Conservation (phyloP, 2,113 vertebrate species). For the Athene noctua region DNA sequence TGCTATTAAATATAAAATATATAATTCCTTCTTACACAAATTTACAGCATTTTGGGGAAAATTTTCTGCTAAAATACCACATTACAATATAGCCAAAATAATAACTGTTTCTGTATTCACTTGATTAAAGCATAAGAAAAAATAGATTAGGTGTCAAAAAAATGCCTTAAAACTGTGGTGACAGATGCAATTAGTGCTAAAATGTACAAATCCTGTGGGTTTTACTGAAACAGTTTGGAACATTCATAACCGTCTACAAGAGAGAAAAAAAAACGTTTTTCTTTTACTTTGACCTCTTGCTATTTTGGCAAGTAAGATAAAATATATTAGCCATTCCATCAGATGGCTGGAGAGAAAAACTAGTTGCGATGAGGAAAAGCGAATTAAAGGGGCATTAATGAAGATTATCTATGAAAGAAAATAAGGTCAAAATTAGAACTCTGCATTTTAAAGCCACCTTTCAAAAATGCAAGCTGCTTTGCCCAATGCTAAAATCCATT, state of each 20-base stretch:
- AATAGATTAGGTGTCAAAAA: slow-evolving; percentile 67
- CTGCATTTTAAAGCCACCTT: slow-evolving; percentile 56
- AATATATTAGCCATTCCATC: slow-evolving; percentile 47
- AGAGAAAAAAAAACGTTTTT: not conserved
- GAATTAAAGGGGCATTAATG: slow-evolving; percentile 60
- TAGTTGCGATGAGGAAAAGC: slow-evolving; percentile 1
- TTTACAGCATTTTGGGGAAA: not conserved
- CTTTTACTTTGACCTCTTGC: slow-evolving; percentile 1
- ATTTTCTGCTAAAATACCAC: slow-evolving; percentile 50
- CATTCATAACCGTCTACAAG: not conserved
- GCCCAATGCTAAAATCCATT: slow-evolving; percentile 61
- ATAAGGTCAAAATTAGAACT: slow-evolving; percentile 58
- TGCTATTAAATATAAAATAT: not conserved
- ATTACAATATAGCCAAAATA: slow-evolving; percentile 45
- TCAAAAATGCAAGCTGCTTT: slow-evolving; percentile 52
- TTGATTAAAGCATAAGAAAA: slow-evolving; percentile 70
- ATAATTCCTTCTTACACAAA: not conserved
- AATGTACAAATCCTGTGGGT: slow-evolving; percentile 23
- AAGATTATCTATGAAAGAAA: slow-evolving; percentile 62
- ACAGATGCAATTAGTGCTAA: slow-evolving; percentile 70
- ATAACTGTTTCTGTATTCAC: slow-evolving; percentile 66
- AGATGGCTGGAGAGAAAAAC: slow-evolving; percentile 13
- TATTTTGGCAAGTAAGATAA: slow-evolving; percentile 30
- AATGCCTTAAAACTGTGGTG: slow-evolving; percentile 50
- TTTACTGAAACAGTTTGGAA: slow-evolving; percentile 16